Base-by-base conservation (phyloP, 2,113 vertebrate species). In the Procavia capensis region DNA sequence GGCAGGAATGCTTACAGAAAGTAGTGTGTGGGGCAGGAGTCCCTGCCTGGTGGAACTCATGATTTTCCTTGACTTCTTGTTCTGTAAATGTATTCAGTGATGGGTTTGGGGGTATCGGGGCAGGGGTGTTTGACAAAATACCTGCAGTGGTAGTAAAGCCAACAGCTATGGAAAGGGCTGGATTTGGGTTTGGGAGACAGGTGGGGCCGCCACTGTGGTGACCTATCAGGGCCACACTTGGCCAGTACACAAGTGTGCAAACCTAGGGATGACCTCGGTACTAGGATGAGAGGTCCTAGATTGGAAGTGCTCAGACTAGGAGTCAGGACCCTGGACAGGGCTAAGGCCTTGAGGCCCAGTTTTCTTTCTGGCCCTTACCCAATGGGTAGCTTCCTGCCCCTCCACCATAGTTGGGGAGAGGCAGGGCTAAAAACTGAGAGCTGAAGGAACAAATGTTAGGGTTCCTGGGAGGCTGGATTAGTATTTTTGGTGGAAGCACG, bases 271-370 rank as follows among this genome's bases (percentile, higher is more conserved):
- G 0, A 16, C 22, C 57, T 79, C 24, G 24, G 27, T 27, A 81
- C 43, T 8, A 31, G 43, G 31, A 13, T 6, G 5, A 45, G 34
- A 6, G 34, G 43, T 20, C 47, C 3, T 2, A 6, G 45, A 54
- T 27, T 68, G 43, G 68, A 79, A 90, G 75, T 50, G 45, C 70
- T 93, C 7, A 3, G 63, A 59, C 63, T 47, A 61, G 72, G 54
- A 95, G 95, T 97, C 97, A 97, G 97, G 96, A 97, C 97, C 97
- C 97, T 97, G 97, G 97, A 97, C 96, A 97, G 97, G 84, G 97
- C 95, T 3, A 14, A 80, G 68, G 72, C 61, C 92, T 74, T 31
- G 54, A 41, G 66, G 63, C 90, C 83, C 2, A 50, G 50, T 41
- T 83, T 96, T 45, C 66, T 61, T 9, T 84, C 78, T 82, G 88